Base-by-base conservation (phyloP, 2,797 vertebrate genomes). In the Pseudochirops cupreus region DNA sequence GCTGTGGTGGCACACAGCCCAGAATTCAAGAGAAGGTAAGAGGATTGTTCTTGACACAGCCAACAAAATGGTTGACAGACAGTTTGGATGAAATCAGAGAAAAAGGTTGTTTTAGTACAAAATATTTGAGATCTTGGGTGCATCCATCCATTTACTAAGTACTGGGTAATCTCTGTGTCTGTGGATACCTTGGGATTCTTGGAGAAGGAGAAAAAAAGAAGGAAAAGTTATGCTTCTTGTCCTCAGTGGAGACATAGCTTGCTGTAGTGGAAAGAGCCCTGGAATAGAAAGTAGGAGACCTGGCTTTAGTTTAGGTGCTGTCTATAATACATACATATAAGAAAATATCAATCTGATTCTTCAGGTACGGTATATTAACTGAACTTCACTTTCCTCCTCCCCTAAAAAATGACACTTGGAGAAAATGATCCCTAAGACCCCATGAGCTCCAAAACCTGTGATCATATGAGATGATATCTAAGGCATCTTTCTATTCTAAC, bases 11-110 rank as follows among this genome's bases (percentile, higher is more conserved):
- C 93, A 94, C 14, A 82, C 4, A 56, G 10, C 95, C 96, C 39
- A 89, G 90, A 59, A 39, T 59, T 93, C 39, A 93, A 93, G 93
- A 55, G 96, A 94, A 94, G 9, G 33, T 18, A 91, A 50, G 59
- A 93, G 54, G 90, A 13, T 94, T 95, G 21, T 39, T 62, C 7
- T 62, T 95, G n/a, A 97, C 91, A 93, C 39, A 53, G 2, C 3
- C 90, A 26, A 91, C 26, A 57, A n/a, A 26, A 46, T 92, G 89
- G 93, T 90, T 94, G 67, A 50, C 33, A 92, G 57, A 62, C 55
- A 97, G 95, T 96, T 94, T 46, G 95, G 39, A 26, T 91, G 12
- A 56, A 92, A 90, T 91, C 58, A 31, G 93, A 94, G 67, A 28
- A 67, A 53, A 26, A 74, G 18, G 91, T 21, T 28, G 24, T 54